Conservation (phyloP, 1,140 invertebrate species). For the Pentalonia nigronervosa region DNA sequence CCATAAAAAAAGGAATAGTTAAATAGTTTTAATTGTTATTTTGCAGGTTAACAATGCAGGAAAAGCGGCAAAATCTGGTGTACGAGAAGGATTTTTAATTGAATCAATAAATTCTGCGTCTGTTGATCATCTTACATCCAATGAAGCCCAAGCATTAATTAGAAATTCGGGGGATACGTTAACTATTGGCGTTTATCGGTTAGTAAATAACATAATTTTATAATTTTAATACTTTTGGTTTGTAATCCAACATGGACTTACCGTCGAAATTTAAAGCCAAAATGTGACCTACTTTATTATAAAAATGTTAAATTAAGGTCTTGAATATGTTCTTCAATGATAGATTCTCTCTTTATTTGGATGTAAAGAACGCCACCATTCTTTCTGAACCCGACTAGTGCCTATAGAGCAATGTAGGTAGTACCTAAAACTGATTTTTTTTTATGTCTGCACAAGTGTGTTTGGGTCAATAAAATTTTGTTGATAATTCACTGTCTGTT, state of each 20-base stretch:
- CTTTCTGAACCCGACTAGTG: neutral
- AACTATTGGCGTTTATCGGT: conserved; percentile 79
- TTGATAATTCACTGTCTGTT: neutral
- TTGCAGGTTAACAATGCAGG: conserved; percentile 79
- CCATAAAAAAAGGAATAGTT: neutral
- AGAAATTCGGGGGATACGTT: conserved; percentile 75
- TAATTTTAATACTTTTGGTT: neutral
- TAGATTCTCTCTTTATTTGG: neutral
- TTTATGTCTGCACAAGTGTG: no score
- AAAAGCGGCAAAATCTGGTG: conserved; percentile 78
- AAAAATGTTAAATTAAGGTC: neutral
- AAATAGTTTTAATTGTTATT: neutral
- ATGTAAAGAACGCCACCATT: neutral
- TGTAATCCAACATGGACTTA: neutral
- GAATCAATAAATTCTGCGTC: conserved; percentile 78
- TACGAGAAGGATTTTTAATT: conserved; percentile 81
- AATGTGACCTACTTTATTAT: neutral
- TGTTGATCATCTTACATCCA: conserved; percentile 75
- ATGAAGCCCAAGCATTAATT: conserved; percentile 77
- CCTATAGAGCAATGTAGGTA: no score
- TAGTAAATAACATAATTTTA: conserved; percentile 65
- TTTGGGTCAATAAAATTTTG: no score
- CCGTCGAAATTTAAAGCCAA: neutral
- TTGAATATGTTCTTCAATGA: neutral
- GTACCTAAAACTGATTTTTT: no score